Evolutionary conservation across 2,797 vertebrate species (phyloP).

Genomic region (Lindbergichthys nudifrons): DNA sequence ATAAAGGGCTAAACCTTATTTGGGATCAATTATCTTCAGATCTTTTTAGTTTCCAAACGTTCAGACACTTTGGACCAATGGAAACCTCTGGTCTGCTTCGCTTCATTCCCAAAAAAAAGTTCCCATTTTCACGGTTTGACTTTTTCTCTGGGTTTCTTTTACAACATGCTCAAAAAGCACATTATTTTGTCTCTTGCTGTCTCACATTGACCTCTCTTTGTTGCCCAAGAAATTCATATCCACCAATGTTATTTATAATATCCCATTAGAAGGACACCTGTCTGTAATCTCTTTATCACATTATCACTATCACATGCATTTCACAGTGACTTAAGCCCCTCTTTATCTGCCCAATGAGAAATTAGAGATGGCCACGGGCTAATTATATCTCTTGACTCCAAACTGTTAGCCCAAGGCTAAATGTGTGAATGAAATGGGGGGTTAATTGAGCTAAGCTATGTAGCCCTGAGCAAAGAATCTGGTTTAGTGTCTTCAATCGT

Average conservation of each 20-base stretch:
- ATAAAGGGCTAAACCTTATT: neutral
- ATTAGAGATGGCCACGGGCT: slow-evolving; percentile 59
- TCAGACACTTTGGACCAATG: neutral
- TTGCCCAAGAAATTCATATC: neutral
- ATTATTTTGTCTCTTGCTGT: no score
- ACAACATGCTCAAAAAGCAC: no score
- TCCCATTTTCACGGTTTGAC: no score
- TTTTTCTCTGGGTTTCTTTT: no score
- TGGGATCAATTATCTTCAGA: neutral
- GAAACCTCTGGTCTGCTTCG: slow-evolving; percentile 7
- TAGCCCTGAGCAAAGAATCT: slow-evolving; percentile 56
- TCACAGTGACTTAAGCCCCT: slow-evolving; percentile 52
- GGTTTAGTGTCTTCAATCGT: slow-evolving; percentile 33
- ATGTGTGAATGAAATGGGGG: slow-evolving; percentile 55
- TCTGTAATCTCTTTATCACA: slow-evolving; percentile 60
- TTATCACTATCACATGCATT: slow-evolving; percentile 56
- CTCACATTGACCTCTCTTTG: slow-evolving; percentile 2
- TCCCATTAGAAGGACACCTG: slow-evolving; percentile 53
- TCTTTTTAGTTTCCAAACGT: neutral
- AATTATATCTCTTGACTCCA: slow-evolving; percentile 64
- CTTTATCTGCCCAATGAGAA: slow-evolving; percentile 53
- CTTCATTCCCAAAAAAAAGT: no score
- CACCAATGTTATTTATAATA: slow-evolving; percentile 43
- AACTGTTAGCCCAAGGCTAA: slow-evolving; percentile 60
- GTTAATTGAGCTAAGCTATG: slow-evolving; percentile 57